Percentiles rank a stretch among this genome's conserved stretches.
phyloP scores from a whole-genome alignment of 92 coral and sea anemone species.

The Bergia sp. region DNA sequence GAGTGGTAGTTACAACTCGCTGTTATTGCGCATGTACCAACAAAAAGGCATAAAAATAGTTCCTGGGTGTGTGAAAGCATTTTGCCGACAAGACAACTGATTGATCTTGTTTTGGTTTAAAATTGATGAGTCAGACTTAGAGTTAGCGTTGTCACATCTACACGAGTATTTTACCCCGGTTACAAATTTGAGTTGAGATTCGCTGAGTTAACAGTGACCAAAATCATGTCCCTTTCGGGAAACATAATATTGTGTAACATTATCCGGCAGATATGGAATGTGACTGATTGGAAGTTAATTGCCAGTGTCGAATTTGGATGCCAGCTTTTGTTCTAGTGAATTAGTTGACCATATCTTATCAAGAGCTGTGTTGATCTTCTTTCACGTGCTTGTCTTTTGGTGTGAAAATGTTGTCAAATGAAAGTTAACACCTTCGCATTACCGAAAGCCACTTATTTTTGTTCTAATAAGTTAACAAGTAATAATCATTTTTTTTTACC shows the following conservation, averaged over 20 bases:
- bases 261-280: not conserved
- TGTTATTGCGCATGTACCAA: not conserved
- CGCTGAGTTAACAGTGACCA: not conserved
- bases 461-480: not conserved
- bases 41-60: not conserved
- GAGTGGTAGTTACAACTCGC: not conserved
- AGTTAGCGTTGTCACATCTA: not conserved
- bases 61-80: slow-evolving; percentile 10
- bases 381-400: slow-evolving; percentile 1
- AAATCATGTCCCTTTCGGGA: not conserved
- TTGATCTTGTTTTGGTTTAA: not conserved
- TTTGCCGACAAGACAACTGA: not conserved
- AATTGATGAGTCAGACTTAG: not conserved
- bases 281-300: slow-evolving; percentile 36
- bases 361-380: slow-evolving; percentile 26
- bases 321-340: slow-evolving; percentile 13
- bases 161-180: not conserved
- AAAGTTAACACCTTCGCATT: not conserved
- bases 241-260: not conserved
- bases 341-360: slow-evolving; percentile 27
- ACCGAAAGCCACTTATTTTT: not conserved
- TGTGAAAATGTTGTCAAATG: slow-evolving; percentile 23
- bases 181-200: not conserved
- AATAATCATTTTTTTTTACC: no score
- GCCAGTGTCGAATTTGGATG: not conserved